Evolutionary conservation across 2,888 invertebrate genomes (phyloP).

Genomic region (Leucoma salicis): DNA sequence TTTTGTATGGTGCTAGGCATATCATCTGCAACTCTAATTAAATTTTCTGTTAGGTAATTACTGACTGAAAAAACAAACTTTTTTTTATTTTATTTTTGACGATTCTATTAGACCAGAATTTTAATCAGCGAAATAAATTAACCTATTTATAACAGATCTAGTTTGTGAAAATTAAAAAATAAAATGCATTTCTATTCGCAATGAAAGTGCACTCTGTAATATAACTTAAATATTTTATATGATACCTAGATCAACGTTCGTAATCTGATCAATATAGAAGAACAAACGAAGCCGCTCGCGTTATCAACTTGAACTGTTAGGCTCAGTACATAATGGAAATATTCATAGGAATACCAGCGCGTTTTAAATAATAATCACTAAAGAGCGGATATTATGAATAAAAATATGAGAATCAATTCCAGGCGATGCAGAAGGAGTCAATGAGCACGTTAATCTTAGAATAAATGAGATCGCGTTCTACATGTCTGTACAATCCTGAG

Average conservation of each 20-base stretch:
- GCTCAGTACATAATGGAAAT: conserved; percentile 38
- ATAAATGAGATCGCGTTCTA: background rate
- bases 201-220: background rate
- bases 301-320: conserved; percentile 59
- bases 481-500: background rate
- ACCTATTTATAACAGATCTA: background rate
- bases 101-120: too few species aligned
- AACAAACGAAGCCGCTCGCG: conserved; percentile 68
- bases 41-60: too few species aligned
- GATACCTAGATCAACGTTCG: conserved; percentile 26
- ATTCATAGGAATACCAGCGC: conserved; percentile 15
- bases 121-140: too few species aligned
- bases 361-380: conserved; percentile 6
- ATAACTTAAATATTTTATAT: conserved; percentile 19
- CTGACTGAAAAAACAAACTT: too few species aligned
- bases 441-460: background rate
- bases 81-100: too few species aligned
- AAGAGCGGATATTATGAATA: conserved; percentile 6
- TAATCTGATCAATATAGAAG: conserved; percentile 57
- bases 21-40: too few species aligned
- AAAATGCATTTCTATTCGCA: background rate
- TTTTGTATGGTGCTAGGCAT: too few species aligned
- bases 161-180: background rate
- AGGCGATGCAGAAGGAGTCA: background rate
- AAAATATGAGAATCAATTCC: conserved; percentile 4